phyloP scores from a whole-genome alignment of 2,797 vertebrate species.

The Rhinatrema bivittatum region DNA sequence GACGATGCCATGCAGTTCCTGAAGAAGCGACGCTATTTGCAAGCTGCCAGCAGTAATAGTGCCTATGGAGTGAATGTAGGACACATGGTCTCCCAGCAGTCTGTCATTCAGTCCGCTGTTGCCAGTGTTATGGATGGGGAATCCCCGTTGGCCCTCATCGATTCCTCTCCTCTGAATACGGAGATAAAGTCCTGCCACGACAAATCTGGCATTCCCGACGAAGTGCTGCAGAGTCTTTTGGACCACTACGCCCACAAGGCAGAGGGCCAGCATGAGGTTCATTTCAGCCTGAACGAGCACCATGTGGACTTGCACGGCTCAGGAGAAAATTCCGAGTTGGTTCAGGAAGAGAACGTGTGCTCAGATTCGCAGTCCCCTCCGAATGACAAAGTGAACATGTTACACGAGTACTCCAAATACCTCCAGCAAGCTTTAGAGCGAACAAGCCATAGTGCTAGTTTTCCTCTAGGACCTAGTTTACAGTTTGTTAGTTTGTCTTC shows the following conservation, averaged over 20 bases:
- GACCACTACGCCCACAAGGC: constrained; percentile 95
- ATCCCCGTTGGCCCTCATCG: constrained; percentile 82
- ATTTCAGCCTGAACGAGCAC: constrained; percentile 84
- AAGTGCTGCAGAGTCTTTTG: constrained; percentile 93
- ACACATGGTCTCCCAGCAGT: constrained; percentile 80
- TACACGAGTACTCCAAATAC: constrained; percentile 97
- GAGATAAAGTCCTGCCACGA: constrained; percentile 88
- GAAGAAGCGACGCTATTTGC: constrained; percentile 95
- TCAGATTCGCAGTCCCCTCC: constrained; percentile 75
- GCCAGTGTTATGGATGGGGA: constrained; percentile 80
- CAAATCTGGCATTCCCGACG: constrained; percentile 96
- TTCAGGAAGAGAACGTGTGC: constrained; percentile 74
- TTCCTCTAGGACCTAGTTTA: constrained; percentile 80
- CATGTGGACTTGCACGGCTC: constrained; percentile 88
- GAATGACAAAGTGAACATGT: constrained; percentile 83
- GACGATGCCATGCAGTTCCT: constrained; percentile 99
- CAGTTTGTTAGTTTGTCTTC: constrained; percentile 84
- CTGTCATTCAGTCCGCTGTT: constrained; percentile 87
- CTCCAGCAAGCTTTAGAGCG: constrained; percentile 96
- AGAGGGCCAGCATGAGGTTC: constrained; percentile 86
- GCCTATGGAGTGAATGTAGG: constrained; percentile 82
- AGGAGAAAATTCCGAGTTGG: constrained; percentile 70
- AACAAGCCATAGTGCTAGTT: constrained; percentile 87
- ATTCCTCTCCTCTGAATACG: constrained; percentile 73
- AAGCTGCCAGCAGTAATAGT: constrained; percentile 77